Evolutionary conservation across 2,888 invertebrate species (phyloP), one percentile per base, ranked within the genome.

Genomic region (Eristalinus aeneus): DNA sequence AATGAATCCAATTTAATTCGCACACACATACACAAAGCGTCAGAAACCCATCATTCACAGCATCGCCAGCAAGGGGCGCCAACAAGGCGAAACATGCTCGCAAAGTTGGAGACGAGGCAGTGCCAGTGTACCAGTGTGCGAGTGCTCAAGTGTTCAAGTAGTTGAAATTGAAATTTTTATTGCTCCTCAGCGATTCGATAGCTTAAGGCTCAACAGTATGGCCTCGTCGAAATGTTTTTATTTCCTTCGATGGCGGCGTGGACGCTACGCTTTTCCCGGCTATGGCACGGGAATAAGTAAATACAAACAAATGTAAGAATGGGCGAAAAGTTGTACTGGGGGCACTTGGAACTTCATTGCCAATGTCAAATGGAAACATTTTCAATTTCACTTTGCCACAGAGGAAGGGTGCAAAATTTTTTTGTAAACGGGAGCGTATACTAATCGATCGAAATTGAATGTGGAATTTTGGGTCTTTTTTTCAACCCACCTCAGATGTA

Each of bases 141-240:
- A 46, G 16, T 16, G 46, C 46, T 46, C 46, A 16, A 46, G 46
- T 46, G 46, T 46, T 46, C 27, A 31, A 60, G 58, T 31, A 60
- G 27, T 27, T 31, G 58, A 60, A 60, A 60, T 60, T 60, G 58
- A 27, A 60, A n/a, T 60, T 60, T 27, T 60, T 60, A 60, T 60
- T 60, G 58, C 27, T 31, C 27, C 58, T 31, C 23, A 60, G 31
- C 27, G 58, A 27, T 60, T 60, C 58, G 58, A 46, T 46, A 46
- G 46, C n/a, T 46, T 46, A n/a, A 46, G 46, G 58, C 27, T 60
- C 16, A 27, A 16, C 16, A n/a, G n/a, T 6, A 60, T 60, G 31
- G 31, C 31, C 58, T 31, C 31, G 23, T 31, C 31, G 23, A 23
- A 60, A 60, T 31, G 12, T 23, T 60, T 60, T 60, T 31, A 31